phyloP scores from a whole-genome alignment of 1,140 invertebrate species.

The Oncopodura yosiiana region DNA sequence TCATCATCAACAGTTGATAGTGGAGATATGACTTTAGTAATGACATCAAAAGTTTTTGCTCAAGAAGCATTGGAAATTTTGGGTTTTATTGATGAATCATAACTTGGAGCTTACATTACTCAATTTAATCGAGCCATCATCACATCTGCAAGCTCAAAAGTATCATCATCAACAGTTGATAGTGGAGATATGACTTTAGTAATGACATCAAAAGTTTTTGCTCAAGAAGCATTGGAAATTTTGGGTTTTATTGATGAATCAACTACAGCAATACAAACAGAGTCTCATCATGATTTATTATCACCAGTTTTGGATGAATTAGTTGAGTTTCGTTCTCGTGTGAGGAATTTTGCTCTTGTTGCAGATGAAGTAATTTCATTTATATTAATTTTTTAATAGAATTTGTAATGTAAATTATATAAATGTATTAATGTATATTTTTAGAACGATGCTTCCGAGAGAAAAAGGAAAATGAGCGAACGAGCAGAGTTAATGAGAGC shows the following conservation, averaged over 20 bases:
- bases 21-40: no score
- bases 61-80: constrained; percentile 15
- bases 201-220: constrained; percentile 10
- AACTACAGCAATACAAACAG: not conserved
- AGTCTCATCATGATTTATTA: not conserved
- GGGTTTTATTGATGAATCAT: constrained; percentile 10
- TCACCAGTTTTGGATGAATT: constrained; percentile 36
- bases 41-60: constrained; percentile 12
- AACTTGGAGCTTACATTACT: no score
- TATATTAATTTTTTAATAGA: not conserved
- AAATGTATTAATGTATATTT: constrained; percentile 14
- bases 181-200: no score
- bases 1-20: no score
- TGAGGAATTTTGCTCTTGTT: constrained; percentile 36
- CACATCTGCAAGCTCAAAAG: no score
- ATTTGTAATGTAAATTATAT: constrained; percentile 10
- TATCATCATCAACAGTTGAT: no score
- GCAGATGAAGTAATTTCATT: constrained; percentile 7
- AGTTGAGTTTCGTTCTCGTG: constrained; percentile 37
- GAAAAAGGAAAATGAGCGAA: constrained; percentile 43
- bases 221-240: constrained; percentile 13
- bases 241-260: constrained; percentile 16
- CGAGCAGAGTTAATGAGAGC: constrained; percentile 51
- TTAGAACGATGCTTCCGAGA: constrained; percentile 42
- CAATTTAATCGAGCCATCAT: no score